Base-by-base conservation (phyloP, 2,888 invertebrate species). In the Drosophila algonquin region DNA sequence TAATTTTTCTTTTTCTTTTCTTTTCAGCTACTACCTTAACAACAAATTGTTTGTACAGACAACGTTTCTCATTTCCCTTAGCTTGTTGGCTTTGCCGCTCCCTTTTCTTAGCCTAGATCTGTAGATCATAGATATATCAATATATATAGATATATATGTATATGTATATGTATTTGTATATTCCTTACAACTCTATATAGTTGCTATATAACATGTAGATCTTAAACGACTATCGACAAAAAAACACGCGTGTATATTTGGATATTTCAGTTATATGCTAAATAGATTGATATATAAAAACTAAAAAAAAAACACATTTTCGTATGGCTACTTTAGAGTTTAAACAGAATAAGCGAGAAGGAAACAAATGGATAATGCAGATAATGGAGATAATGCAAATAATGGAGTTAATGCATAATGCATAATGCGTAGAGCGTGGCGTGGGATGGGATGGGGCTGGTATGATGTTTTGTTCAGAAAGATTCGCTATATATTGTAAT, bases 301-400 rank as follows among this genome's bases (percentile, higher is more conserved):
- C 40, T 40, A 47, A 59, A 74, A 81, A 80, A 73, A 75, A 77
- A 63, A 75, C 58, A 32, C 57, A 51, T 50, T 71, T 44, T 18
- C 80, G 69, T 83, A 83, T 12, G 12, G 40, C 63, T 86, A 72
- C 40, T 51, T 58, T 68, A 52, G 40, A 47, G 40, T 35, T 40
- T 58, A 48, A 16, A 18, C 18, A 24, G 35, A 48, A 16, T 24
- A 47, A 16, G 47, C 48, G 46, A 48, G 18, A 47, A 21, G 35
- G 57, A 48, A 68, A 64, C 48, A 53, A 61, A n/a, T n/a, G 40
- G 40, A 40, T 40, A 40, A 40, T 40, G 40, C 2, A 12, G 14
- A 3, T 35, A 35, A 35, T 35, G 35, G 35, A 61, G 58, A 61
- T 16, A 50, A 50, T 55, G 51, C 55, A 54, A 52, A 69, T 78